Conservation (phyloP, 2,113 vertebrate species). For the Bambusicola thoracicus region DNA sequence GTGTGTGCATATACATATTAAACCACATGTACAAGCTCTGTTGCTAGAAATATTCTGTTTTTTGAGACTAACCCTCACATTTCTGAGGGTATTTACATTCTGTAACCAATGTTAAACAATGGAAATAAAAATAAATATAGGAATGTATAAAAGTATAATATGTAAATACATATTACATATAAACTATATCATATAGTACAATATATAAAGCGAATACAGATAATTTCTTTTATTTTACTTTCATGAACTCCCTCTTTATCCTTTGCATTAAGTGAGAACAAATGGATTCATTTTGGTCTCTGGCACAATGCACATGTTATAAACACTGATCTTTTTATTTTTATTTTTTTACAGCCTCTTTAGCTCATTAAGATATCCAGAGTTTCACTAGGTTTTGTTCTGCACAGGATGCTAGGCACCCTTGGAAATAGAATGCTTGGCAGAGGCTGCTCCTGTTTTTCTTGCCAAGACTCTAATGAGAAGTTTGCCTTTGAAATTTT, state of each 20-base stretch:
- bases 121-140: not conserved
- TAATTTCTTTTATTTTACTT: slow-evolving; percentile 5
- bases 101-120: not conserved
- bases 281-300: slow-evolving; percentile 23
- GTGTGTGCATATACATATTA: not conserved
- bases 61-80: not conserved
- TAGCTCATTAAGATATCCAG: slow-evolving; percentile 66
- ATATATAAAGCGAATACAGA: not conserved
- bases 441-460: not conserved
- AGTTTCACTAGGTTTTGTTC: slow-evolving; percentile 9
- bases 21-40: not conserved
- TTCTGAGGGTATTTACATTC: not conserved
- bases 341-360: not conserved
- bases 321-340: slow-evolving; percentile 21
- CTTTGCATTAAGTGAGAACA: not conserved
- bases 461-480: slow-evolving; percentile 16
- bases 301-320: not conserved
- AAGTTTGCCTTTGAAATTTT: slow-evolving; percentile 38
- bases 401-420: not conserved
- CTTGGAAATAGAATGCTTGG: not conserved
- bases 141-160: not conserved
- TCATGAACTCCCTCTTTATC: slow-evolving; percentile 48
- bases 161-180: too few species aligned
- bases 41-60: not conserved
- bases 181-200: not conserved